Conservation (phyloP, 2,888 invertebrate genomes). For the Mythimna impura region DNA sequence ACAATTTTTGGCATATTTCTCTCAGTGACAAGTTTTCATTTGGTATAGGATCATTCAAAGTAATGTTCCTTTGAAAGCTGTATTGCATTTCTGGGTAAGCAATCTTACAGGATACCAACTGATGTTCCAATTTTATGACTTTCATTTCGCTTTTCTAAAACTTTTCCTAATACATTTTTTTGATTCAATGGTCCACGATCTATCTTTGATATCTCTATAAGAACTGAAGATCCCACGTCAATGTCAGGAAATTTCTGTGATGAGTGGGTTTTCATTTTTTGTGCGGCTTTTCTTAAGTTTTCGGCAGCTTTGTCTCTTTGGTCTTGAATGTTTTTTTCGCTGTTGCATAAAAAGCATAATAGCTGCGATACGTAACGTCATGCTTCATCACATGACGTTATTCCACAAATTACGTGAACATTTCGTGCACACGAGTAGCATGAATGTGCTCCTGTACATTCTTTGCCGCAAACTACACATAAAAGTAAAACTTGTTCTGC, state of each 20-base stretch:
- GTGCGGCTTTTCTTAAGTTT: conserved; percentile 3
- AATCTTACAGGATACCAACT: conserved; percentile 6
- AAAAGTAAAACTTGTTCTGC: no score
- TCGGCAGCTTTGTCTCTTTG: conserved; percentile 3
- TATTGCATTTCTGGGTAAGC: not conserved
- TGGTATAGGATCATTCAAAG: not conserved
- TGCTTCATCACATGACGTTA: no score
- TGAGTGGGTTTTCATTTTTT: conserved; percentile 3
- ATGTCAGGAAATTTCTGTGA: conserved; percentile 3
- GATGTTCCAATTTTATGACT: conserved; percentile 2
- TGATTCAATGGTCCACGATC: not conserved
- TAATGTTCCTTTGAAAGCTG: not conserved
- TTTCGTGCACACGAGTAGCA: no score
- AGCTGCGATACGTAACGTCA: no score
- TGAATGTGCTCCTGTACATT: no score
- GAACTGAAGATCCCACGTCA: conserved; percentile 2
- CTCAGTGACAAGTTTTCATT: not conserved
- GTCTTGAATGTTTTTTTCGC: conserved; percentile 3
- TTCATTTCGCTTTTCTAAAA: conserved; percentile 3
- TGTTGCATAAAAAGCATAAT: no score
- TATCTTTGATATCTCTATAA: not conserved
- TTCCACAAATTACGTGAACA: no score
- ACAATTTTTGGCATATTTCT: no score
- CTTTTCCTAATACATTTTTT: not conserved
- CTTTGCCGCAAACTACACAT: no score